Conservation (phyloP, 2,113 vertebrate genomes). For the Gasterosteus aculeatus region DNA sequence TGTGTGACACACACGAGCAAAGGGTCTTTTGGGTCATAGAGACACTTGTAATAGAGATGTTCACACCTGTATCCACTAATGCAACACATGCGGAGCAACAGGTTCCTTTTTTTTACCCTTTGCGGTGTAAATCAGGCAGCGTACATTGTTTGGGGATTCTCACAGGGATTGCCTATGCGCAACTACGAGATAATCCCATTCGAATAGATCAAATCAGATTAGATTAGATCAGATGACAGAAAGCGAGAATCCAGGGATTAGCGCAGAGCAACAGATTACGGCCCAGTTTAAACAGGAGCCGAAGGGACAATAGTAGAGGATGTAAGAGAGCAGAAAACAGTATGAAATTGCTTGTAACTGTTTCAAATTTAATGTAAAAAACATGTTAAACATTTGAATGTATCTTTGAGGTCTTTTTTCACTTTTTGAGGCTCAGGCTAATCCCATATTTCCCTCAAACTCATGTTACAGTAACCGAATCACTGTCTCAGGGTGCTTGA, state of each 20-base stretch:
- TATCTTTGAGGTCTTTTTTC: constrained; percentile 61
- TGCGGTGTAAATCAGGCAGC: constrained; percentile 11
- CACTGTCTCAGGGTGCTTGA: constrained; percentile 32
- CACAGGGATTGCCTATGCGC: constrained; percentile 48
- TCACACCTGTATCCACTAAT: constrained; percentile 4
- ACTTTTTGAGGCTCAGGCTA: constrained; percentile 54
- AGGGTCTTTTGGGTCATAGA: constrained; percentile 11
- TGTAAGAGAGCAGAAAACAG: neutral
- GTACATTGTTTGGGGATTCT: constrained; percentile 39
- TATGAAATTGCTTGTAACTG: neutral
- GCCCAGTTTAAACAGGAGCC: constrained; percentile 38
- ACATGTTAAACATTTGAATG: neutral
- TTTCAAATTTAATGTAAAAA: constrained; percentile 12
- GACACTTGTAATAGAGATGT: constrained; percentile 13
- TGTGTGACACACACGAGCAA: neutral
- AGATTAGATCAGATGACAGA: constrained; percentile 67
- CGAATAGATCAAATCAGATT: constrained; percentile 70
- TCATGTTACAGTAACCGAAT: constrained; percentile 32
- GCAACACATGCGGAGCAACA: constrained; percentile 27
- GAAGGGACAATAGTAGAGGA: constrained; percentile 6
- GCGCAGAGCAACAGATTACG: constrained; percentile 67
- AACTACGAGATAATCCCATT: constrained; percentile 64
- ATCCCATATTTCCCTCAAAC: constrained; percentile 47
- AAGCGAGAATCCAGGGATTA: constrained; percentile 69
- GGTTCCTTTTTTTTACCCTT: neutral